Evolutionary conservation across 2,113 vertebrate genomes (phyloP).

Genomic region (Monarcha castaneiventris): DNA sequence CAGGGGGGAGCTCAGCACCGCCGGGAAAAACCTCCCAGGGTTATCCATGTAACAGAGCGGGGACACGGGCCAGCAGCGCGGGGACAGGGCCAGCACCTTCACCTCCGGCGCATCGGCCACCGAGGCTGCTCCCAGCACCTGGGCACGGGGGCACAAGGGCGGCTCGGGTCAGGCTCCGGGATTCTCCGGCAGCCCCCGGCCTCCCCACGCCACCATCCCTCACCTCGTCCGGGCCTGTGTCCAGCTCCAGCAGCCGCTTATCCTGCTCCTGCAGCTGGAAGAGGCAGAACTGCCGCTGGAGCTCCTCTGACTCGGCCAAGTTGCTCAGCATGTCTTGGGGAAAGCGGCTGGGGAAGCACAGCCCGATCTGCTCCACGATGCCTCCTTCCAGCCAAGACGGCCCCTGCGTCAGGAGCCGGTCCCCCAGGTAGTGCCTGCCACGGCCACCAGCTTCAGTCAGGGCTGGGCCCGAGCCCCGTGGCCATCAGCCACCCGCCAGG

Average conservation of each 20-base stretch:
- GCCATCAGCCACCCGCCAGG: neutral
- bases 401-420: constrained; percentile 85
- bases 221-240: neutral
- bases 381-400: constrained; percentile 87
- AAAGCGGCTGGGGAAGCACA: constrained; percentile 91
- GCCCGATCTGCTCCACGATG: constrained; percentile 86
- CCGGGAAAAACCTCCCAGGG: constrained; percentile 76
- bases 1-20: constrained; percentile 77
- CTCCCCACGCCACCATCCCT: neutral
- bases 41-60: constrained; percentile 79
- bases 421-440: constrained; percentile 89
- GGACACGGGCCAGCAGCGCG: constrained; percentile 85
- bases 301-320: constrained; percentile 80
- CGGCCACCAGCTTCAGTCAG: rapidly evolving
- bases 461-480: rapidly evolving
- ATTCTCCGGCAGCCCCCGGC: rapidly evolving
- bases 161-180: neutral
- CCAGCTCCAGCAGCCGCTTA: constrained; percentile 72
- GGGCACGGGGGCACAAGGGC: rapidly evolving
- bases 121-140: constrained; percentile 70
- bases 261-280: constrained; percentile 88
- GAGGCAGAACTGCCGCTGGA: constrained; percentile 85
- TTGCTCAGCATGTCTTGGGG: constrained; percentile 92
- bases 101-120: constrained; percentile 71
- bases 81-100: constrained; percentile 86